Conservation (phyloP, 1,140 invertebrate genomes). For the Liolophura sinensis region DNA sequence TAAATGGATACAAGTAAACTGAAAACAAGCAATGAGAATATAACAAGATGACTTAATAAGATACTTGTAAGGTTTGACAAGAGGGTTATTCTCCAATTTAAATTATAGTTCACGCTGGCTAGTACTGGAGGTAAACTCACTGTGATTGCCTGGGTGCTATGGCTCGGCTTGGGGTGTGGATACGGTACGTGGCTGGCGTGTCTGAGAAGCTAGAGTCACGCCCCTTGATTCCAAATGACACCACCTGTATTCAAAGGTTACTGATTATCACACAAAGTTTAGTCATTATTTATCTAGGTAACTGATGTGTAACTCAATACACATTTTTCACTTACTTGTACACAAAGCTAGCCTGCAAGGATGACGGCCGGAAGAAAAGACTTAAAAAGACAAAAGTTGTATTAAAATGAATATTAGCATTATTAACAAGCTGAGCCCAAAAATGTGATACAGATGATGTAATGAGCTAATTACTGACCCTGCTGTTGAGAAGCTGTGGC, state of each 20-base stretch:
- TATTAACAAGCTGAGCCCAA: not conserved
- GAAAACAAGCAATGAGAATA: too few relatives aligned
- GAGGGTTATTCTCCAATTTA: too few relatives aligned
- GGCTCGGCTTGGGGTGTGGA: slow-evolving; percentile 41
- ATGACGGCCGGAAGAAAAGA: too few relatives aligned
- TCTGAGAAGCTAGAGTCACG: slow-evolving; percentile 26
- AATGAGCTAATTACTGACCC: slow-evolving; percentile 27
- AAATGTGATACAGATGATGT: not conserved
- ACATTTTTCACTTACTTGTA: not conserved
- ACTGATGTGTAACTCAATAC: too few relatives aligned
- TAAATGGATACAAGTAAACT: too few relatives aligned
- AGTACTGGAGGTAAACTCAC: slow-evolving; percentile 29
- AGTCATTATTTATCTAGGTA: not conserved
- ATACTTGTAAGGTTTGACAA: too few relatives aligned
- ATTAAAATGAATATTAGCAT: too few relatives aligned
- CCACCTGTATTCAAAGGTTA: slow-evolving; percentile 29
- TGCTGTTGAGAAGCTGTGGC: slow-evolving; percentile 34
- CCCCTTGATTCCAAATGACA: slow-evolving; percentile 47
- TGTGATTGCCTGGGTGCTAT: slow-evolving; percentile 42
- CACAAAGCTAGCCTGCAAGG: too few relatives aligned
- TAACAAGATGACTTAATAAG: not conserved
- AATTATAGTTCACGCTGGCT: too few relatives aligned
- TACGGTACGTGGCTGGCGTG: slow-evolving; percentile 35
- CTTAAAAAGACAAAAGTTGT: too few relatives aligned
- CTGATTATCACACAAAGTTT: not conserved